A percentile compares a stretch with the other conserved stretches of the same genome.
Evolutionary conservation across 1,140 invertebrate genomes (phyloP).

Genomic region (Apis cerana): DNA sequence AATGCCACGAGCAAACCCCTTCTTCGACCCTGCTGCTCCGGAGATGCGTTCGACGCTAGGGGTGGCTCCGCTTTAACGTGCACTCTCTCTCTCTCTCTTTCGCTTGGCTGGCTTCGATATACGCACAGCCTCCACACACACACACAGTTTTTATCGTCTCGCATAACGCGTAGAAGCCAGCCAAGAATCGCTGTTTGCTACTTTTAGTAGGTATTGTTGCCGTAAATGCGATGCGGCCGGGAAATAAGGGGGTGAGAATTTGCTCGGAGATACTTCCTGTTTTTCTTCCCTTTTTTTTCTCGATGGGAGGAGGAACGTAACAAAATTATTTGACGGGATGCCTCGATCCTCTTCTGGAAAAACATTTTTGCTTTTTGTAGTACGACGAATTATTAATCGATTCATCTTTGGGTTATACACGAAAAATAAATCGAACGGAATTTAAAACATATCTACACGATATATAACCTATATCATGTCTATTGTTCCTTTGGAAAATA

Average conservation of each 20-base stretch:
- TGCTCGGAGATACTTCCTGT: too few relatives aligned
- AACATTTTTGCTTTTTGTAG: too few relatives aligned
- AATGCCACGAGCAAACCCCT: conserved; percentile 29
- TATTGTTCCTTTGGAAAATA: too few relatives aligned
- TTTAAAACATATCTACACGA: too few relatives aligned
- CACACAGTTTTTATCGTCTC: neutral
- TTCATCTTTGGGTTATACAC: too few relatives aligned
- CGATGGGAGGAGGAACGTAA: too few relatives aligned
- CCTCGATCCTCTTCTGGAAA: too few relatives aligned
- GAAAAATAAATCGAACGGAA: too few relatives aligned
- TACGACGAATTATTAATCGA: too few relatives aligned
- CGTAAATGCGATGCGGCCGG: neutral
- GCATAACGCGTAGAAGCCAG: neutral
- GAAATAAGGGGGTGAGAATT: neutral
- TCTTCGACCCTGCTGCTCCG: conserved; percentile 15
- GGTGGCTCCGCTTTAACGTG: conserved; percentile 12
- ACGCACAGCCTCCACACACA: neutral
- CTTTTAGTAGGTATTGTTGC: neutral
- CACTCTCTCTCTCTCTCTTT: neutral
- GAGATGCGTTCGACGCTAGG: conserved; percentile 42
- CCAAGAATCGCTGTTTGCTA: neutral
- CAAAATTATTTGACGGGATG: too few relatives aligned
- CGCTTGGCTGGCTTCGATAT: conserved; percentile 6
- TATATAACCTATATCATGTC: too few relatives aligned
- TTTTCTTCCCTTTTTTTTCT: too few relatives aligned